These are phyloP conservation scores for Microctenopoma steveboyesi DNA, from an alignment of 2,797 vertebrate genomes.

Conservation along the genomic window DNA sequence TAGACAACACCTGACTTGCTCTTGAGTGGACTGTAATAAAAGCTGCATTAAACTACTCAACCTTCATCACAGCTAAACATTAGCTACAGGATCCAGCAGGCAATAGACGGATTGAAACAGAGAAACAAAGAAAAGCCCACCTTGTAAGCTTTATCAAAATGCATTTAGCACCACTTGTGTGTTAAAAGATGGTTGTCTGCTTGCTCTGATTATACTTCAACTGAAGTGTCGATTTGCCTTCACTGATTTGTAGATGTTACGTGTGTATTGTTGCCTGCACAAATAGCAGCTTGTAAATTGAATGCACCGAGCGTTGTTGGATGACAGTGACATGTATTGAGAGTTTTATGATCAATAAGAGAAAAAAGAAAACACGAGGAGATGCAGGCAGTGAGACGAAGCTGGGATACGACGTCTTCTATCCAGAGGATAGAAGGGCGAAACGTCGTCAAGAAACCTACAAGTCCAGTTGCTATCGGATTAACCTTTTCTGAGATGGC, in stretches of 20 bases:
- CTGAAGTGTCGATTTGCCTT: background rate
- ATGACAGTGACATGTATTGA: background rate
- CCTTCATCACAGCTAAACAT: background rate
- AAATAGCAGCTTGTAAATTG: background rate
- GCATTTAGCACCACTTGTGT: background rate
- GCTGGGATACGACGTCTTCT: background rate
- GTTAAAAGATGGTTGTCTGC: background rate
- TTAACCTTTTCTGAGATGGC: background rate
- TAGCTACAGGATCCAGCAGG: background rate
- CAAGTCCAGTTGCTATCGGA: too few species aligned
- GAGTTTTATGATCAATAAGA: slow-evolving; percentile 15
- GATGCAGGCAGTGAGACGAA: background rate
- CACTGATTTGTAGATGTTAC: background rate
- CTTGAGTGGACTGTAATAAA: background rate
- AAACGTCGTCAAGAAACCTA: too few species aligned
- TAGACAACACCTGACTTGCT: background rate
- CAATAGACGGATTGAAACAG: background rate
- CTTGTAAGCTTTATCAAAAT: background rate
- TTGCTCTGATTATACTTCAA: background rate
- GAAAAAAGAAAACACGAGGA: slow-evolving; percentile 1
- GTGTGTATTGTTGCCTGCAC: background rate
- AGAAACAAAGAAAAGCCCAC: slow-evolving; percentile 4
- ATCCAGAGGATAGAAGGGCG: too few species aligned
- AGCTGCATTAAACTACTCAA: background rate
- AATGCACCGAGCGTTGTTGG: background rate